Conservation (phyloP, 1,140 invertebrate genomes). For the Rhyacophila brunnea region DNA sequence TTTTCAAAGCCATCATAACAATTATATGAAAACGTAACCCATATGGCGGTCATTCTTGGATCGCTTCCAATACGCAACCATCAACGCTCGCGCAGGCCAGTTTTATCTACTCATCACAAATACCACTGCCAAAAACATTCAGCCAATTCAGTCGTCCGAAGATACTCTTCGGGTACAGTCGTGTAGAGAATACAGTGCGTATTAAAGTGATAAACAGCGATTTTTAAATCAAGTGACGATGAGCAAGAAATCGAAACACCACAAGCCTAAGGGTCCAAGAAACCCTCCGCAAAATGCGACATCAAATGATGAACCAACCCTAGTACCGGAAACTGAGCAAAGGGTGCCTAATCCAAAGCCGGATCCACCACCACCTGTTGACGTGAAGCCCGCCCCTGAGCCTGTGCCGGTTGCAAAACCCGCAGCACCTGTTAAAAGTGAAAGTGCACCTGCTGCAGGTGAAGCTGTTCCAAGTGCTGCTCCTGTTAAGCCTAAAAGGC, state of each 20-base stretch:
- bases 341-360: slow-evolving; percentile 6
- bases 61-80: slow-evolving; percentile 23
- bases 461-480: slow-evolving; percentile 3
- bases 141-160: slow-evolving; percentile 15
- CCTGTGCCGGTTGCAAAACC: not conserved
- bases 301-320: not conserved
- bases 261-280: slow-evolving; percentile 32
- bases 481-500: slow-evolving; percentile 29
- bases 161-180: slow-evolving; percentile 8
- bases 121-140: slow-evolving; percentile 18
- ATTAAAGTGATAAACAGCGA: not conserved
- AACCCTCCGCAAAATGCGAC: slow-evolving; percentile 20
- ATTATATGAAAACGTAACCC: too few relatives aligned
- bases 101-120: slow-evolving; percentile 27
- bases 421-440: not conserved
- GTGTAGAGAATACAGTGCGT: not conserved
- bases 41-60: too few relatives aligned
- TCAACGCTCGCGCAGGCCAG: slow-evolving; percentile 15
- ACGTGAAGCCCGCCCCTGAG: not conserved
- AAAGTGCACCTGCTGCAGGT: not conserved
- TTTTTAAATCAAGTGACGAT: slow-evolving; percentile 14
- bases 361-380: not conserved
- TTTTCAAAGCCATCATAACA: too few relatives aligned
- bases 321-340: slow-evolving; percentile 4
- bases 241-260: slow-evolving; percentile 32